Evolutionary conservation across 2,888 invertebrate genomes (phyloP).

Genomic region (Leucoma salicis): DNA sequence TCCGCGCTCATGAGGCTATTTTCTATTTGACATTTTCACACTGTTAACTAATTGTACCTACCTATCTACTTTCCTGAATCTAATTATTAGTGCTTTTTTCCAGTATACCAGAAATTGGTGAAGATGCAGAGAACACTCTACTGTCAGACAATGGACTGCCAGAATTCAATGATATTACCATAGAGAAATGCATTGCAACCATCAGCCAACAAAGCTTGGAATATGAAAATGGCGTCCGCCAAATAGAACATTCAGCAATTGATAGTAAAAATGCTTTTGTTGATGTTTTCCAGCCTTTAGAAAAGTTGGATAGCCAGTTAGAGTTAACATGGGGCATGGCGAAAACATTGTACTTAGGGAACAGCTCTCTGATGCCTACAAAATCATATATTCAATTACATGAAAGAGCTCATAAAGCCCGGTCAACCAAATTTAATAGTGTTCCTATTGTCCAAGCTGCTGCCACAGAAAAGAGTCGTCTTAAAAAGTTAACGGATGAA

Average conservation of each 20-base stretch:
- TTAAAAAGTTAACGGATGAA: slow-evolving; percentile 78
- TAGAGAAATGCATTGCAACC: slow-evolving; percentile 92
- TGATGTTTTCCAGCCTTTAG: slow-evolving; percentile 88
- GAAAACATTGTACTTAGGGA: slow-evolving; percentile 91
- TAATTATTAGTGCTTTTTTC: no score
- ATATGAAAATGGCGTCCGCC: slow-evolving; percentile 88
- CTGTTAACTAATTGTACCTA: no score
- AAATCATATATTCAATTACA: slow-evolving; percentile 90
- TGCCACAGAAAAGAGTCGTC: slow-evolving; percentile 76
- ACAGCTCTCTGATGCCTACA: slow-evolving; percentile 90
- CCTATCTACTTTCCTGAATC: no score
- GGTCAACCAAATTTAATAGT: slow-evolving; percentile 88
- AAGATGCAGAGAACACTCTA: slow-evolving; percentile 90
- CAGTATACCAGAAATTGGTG: slow-evolving; percentile 92
- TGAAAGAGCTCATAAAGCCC: slow-evolving; percentile 88
- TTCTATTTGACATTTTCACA: no score
- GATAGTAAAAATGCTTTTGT: slow-evolving; percentile 84
- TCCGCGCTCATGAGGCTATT: no score
- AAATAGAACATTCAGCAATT: slow-evolving; percentile 81
- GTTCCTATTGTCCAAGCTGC: slow-evolving; percentile 86
- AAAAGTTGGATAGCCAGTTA: slow-evolving; percentile 86
- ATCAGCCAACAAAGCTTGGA: slow-evolving; percentile 91
- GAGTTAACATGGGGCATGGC: slow-evolving; percentile 94
- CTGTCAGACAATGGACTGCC: slow-evolving; percentile 89
- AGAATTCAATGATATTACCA: slow-evolving; percentile 89